Conservation (phyloP, 92 coral and sea anemone genomes). For the Anthopleura xanthogrammica region DNA sequence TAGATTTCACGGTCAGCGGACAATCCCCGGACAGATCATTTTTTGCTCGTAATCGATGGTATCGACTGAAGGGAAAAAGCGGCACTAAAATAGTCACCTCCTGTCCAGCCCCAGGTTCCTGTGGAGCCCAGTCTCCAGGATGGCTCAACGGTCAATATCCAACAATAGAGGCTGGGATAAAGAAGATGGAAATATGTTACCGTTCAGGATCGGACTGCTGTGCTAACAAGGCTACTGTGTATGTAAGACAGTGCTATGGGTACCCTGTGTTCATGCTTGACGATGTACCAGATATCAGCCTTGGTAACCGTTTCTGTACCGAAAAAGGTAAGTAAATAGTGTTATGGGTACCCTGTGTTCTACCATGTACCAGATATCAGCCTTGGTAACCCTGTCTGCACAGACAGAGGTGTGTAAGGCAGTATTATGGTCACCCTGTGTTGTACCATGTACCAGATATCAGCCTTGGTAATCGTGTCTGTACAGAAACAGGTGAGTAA, state of each 20-base stretch:
- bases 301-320: background rate
- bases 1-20: background rate
- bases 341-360: no score
- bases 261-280: conserved; percentile 15
- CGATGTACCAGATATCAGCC: background rate
- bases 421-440: no score
- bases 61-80: conserved; percentile 2
- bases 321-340: no score
- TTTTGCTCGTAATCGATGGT: conserved; percentile 6
- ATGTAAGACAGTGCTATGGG: conserved; percentile 20
- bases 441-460: no score
- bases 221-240: conserved; percentile 1
- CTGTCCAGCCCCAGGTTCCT: conserved; percentile 29
- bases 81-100: conserved; percentile 1
- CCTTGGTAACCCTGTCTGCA: no score
- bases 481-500: background rate
- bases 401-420: no score
- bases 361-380: no score
- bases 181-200: background rate
- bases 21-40: background rate
- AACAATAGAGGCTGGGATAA: conserved; percentile 28
- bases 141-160: conserved; percentile 45
- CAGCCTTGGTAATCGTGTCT: no score
- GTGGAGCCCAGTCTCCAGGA: conserved; percentile 57
- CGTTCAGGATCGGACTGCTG: conserved; percentile 8